Conservation (phyloP, 2,797 vertebrate species). For the Rhinella marina region DNA sequence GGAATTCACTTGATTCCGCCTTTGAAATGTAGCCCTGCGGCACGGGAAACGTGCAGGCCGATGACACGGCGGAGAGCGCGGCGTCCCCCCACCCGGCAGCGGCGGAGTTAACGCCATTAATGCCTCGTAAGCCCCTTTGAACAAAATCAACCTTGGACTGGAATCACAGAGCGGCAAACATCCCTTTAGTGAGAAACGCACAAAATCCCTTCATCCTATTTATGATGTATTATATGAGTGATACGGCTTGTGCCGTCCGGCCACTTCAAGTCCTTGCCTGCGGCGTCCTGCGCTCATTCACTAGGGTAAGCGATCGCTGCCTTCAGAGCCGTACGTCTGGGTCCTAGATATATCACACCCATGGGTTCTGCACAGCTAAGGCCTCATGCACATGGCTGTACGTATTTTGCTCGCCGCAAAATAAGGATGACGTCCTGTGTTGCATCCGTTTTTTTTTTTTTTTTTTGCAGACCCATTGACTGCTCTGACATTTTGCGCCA, state of each 20-base stretch:
- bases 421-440: too few species aligned
- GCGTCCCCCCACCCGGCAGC: background rate
- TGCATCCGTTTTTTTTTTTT: too few species aligned
- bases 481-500: too few species aligned
- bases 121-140: constrained; percentile 33
- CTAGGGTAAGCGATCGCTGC: background rate
- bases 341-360: background rate
- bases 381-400: too few species aligned
- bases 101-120: constrained; percentile 23
- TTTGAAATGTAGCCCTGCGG: background rate
- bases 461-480: too few species aligned
- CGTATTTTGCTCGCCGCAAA: too few species aligned
- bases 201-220: constrained; percentile 50
- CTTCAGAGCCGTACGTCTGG: background rate
- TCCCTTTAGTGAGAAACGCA: constrained; percentile 23
- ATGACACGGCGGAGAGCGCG: background rate
- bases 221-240: constrained; percentile 29
- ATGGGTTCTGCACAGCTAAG: too few species aligned
- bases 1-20: constrained; percentile 27
- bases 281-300: background rate
- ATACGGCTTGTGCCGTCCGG: constrained; percentile 10
- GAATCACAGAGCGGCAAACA: constrained; percentile 32
- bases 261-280: background rate
- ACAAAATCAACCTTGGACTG: constrained; percentile 39
- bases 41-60: background rate